A percentile compares a stretch with the other conserved stretches of the same genome.
Conservation (phyloP, 1,140 invertebrate genomes). For the Solen grandis region DNA sequence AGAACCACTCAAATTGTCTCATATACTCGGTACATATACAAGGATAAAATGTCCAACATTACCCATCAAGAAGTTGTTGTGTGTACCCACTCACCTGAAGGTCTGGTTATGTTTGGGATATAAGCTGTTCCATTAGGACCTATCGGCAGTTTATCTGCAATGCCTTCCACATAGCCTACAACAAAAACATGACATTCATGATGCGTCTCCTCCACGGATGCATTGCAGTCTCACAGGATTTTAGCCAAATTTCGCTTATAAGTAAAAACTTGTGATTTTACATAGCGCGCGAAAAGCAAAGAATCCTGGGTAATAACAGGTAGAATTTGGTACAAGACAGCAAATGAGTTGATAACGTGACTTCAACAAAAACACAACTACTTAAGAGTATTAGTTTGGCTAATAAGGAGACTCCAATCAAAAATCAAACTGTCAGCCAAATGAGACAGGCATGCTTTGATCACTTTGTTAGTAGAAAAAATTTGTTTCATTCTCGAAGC, state of each 20-base stretch:
- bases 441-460: not conserved
- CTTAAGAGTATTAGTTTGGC: not conserved
- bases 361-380: not conserved
- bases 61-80: no score
- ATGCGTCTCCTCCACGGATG: no score
- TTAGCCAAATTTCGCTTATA: no score
- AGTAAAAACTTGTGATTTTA: not conserved
- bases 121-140: constrained; percentile 39
- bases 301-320: no score
- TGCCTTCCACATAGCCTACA: constrained; percentile 43
- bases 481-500: not conserved
- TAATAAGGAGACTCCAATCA: not conserved
- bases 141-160: constrained; percentile 16
- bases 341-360: not conserved
- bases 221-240: no score
- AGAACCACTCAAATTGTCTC: no score
- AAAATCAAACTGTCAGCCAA: not conserved
- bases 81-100: constrained; percentile 48
- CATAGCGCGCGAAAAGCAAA: not conserved
- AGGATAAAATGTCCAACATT: no score
- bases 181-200: constrained; percentile 18
- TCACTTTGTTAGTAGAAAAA: not conserved
- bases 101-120: constrained; percentile 27
- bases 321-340: not conserved
- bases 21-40: no score